These are phyloP conservation scores for Grallaria varia DNA, from an alignment of 2,113 vertebrate species.

Conservation along the genomic window DNA sequence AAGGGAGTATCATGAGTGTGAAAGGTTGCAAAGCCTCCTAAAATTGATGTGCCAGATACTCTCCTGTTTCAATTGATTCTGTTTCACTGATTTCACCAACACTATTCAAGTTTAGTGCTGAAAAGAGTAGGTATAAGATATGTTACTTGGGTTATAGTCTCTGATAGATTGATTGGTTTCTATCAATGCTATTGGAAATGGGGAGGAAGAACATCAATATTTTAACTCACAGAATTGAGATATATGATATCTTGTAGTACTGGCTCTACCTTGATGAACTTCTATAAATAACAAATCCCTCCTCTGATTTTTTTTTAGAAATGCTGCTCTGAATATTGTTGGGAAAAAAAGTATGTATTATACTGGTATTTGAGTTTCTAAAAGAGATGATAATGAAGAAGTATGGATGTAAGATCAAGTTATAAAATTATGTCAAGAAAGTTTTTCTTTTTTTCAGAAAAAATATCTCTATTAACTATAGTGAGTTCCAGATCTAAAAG, in stretches of 20 bases:
- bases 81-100: background rate
- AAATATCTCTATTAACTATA: background rate
- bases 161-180: background rate
- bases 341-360: background rate
- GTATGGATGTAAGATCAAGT: background rate
- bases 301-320: background rate
- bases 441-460: background rate
- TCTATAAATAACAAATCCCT: background rate
- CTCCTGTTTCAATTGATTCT: background rate
- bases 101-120: background rate
- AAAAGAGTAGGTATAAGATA: background rate
- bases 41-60: background rate
- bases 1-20: background rate
- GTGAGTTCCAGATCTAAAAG: background rate
- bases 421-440: background rate
- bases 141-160: background rate
- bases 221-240: background rate
- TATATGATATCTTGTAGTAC: background rate
- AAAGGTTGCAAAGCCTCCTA: background rate
- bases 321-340: background rate
- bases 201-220: background rate
- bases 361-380: background rate
- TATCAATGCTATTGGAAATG: background rate
- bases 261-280: background rate
- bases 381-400: background rate